Conservation (phyloP, 1,140 invertebrate genomes). For the Microplitis demolitor region DNA sequence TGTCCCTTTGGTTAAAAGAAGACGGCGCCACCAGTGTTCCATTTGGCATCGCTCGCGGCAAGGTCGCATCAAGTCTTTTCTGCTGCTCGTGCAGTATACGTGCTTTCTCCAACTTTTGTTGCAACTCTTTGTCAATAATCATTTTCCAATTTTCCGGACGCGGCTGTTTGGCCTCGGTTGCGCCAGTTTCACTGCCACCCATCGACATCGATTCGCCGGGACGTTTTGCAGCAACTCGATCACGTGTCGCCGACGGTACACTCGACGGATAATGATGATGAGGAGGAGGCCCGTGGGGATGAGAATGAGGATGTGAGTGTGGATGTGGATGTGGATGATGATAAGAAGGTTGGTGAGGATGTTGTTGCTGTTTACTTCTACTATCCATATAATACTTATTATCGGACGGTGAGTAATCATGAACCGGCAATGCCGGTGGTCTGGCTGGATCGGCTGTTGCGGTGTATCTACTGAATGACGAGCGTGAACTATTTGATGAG, state of each 20-base stretch:
- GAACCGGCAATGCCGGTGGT: slow-evolving; percentile 33
- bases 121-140: slow-evolving; percentile 64
- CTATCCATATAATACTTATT: slow-evolving; percentile 48
- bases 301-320: background rate
- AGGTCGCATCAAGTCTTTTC: slow-evolving; percentile 46
- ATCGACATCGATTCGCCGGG: slow-evolving; percentile 40
- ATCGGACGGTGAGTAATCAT: slow-evolving; percentile 43
- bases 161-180: slow-evolving; percentile 49
- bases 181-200: slow-evolving; percentile 39
- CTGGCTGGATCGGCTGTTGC: slow-evolving; percentile 30
- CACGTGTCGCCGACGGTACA: background rate
- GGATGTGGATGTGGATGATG: background rate
- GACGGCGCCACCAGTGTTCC: slow-evolving; percentile 38
- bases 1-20: slow-evolving; percentile 45
- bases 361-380: slow-evolving; percentile 23
- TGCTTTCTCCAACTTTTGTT: slow-evolving; percentile 57
- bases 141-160: slow-evolving; percentile 63
- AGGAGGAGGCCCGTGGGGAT: background rate
- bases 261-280: background rate
- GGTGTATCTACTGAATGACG: slow-evolving; percentile 35
- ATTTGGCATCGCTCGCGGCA: slow-evolving; percentile 41
- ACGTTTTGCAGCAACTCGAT: slow-evolving; percentile 48
- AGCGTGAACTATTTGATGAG: slow-evolving; percentile 22
- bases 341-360: background rate
- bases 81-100: slow-evolving; percentile 43